These are phyloP conservation scores for Aplidium turbinatum DNA, from an alignment of 23 tunicate genomes.

Conservation along the genomic window DNA sequence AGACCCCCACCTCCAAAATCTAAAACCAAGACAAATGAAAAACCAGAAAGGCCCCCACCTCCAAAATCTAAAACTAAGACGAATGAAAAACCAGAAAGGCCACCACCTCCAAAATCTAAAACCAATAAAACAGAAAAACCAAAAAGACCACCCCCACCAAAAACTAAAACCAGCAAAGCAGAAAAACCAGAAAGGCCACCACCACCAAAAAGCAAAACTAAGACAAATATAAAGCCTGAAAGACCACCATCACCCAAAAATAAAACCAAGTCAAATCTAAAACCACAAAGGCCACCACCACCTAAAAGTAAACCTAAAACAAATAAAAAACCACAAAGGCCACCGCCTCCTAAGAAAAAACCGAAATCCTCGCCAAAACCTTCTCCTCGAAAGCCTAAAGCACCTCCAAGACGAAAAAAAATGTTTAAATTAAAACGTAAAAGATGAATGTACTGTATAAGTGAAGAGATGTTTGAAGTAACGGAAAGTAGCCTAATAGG, in stretches of 20 bases:
- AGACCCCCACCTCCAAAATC: background rate
- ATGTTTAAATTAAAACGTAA: too few species aligned
- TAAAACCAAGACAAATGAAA: too few species aligned
- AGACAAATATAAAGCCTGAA: background rate
- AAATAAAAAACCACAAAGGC: background rate
- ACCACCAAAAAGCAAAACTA: background rate
- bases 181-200: constrained; percentile 2
- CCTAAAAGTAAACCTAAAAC: background rate
- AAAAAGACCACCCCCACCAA: constrained; percentile 4
- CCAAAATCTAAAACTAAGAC: background rate
- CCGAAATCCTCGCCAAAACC: too few species aligned
- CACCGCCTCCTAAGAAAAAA: background rate
- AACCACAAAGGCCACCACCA: constrained; percentile 11
- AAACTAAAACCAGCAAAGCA: background rate
- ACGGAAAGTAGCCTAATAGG: too few species aligned
- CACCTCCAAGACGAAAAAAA: too few species aligned
- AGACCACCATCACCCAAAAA: background rate
- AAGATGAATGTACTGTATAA: too few species aligned
- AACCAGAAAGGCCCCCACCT: too few species aligned
- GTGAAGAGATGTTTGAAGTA: too few species aligned
- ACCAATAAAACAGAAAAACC: constrained; percentile 16
- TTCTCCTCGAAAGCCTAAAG: too few species aligned
- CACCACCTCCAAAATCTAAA: background rate
- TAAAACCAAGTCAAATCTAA: too few species aligned
- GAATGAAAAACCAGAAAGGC: background rate